Percentiles rank a stretch among this genome's conserved stretches.
These are phyloP conservation scores for Achatina immaculata DNA, from an alignment of 1,140 invertebrate species.

Conservation along the genomic window DNA sequence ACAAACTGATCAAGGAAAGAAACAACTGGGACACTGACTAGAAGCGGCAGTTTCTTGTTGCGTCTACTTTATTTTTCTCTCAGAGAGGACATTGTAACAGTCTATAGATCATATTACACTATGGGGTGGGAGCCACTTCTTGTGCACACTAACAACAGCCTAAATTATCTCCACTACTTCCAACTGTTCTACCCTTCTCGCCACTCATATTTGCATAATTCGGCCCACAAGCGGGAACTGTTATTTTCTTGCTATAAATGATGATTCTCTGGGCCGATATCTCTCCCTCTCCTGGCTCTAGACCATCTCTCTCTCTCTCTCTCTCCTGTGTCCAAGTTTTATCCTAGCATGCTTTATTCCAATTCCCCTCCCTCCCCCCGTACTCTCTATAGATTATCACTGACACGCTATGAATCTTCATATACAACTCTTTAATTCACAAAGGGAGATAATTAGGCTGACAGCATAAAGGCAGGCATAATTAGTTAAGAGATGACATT, in stretches of 20 bases:
- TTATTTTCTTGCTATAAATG: not conserved
- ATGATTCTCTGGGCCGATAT: no score
- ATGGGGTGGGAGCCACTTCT: not conserved
- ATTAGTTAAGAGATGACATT: not conserved
- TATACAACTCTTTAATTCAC: not conserved
- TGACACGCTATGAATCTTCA: not conserved
- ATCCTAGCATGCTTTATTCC: no score
- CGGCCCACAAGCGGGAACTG: not conserved
- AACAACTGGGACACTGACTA: no score
- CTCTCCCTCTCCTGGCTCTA: no score
- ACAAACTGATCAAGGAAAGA: no score
- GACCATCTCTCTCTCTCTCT: no score
- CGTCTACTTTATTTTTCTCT: no score
- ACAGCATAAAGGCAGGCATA: not conserved
- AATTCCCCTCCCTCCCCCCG: not conserved
- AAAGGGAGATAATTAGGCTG: not conserved
- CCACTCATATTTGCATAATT: not conserved
- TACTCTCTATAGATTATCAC: not conserved
- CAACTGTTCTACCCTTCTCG: not conserved
- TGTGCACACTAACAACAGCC: not conserved
- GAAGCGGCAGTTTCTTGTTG: no score
- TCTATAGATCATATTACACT: no score
- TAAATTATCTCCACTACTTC: not conserved
- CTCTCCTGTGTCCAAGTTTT: no score
- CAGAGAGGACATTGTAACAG: no score